Percentiles rank a stretch among this genome's conserved stretches.
These are phyloP conservation scores for Flabesymbios commensalis DNA, from an alignment of 2,888 invertebrate genomes.

Conservation along the genomic window DNA sequence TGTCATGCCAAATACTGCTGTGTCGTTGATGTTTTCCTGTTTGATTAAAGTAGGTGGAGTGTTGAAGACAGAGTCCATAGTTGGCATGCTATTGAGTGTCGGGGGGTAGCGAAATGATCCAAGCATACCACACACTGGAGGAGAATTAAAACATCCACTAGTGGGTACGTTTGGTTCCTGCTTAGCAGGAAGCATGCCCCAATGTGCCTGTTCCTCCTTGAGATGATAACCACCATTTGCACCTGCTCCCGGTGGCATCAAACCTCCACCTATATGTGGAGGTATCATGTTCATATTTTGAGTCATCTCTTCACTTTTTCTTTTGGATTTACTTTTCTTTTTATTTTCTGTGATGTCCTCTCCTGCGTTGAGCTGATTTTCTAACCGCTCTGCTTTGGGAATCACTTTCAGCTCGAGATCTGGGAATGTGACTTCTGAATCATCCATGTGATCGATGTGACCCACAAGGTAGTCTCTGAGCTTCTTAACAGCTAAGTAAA, in stretches of 20 bases:
- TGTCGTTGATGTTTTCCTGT: neutral
- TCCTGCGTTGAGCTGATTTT: neutral
- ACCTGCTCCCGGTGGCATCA: too few species aligned
- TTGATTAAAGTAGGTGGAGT: neutral
- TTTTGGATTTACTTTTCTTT: conserved; percentile 1
- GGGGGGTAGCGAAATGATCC: too few species aligned
- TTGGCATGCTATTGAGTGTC: too few species aligned
- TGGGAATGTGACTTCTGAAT: conserved; percentile 58
- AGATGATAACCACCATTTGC: too few species aligned
- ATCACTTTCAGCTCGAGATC: conserved; percentile 39
- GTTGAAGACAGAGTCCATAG: neutral
- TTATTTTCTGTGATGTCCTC: neutral
- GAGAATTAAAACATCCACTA: too few species aligned
- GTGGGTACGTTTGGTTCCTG: too few species aligned
- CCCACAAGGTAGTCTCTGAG: conserved; percentile 93
- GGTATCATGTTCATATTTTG: conserved; percentile 3
- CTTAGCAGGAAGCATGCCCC: too few species aligned
- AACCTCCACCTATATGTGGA: too few species aligned
- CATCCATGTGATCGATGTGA: conserved; percentile 59
- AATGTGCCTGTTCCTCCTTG: too few species aligned
- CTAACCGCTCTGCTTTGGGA: conserved; percentile 23
- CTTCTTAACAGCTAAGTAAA: conserved; percentile 92
- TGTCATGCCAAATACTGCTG: neutral
- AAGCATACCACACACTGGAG: too few species aligned
- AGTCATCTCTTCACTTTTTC: neutral